Percentiles rank a stretch among this genome's conserved stretches.
Conservation (phyloP, 2,797 vertebrate species). For the Australoheros facetus region DNA sequence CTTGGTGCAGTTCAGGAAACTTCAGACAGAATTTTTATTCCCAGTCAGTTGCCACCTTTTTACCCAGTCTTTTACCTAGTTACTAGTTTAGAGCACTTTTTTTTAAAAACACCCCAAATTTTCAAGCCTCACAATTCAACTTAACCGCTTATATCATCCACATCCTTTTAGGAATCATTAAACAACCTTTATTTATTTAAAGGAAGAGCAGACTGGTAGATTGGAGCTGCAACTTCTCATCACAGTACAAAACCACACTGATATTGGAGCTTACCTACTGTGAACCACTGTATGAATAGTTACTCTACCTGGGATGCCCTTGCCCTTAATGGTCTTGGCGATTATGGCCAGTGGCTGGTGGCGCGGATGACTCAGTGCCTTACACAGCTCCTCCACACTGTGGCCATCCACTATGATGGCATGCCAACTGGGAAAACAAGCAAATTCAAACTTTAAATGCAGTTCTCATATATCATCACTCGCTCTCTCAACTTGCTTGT, state of each 20-base stretch:
- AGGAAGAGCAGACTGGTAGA: neutral
- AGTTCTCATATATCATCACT: neutral
- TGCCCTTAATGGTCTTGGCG: conserved; percentile 92
- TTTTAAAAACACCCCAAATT: neutral
- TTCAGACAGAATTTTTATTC: conserved; percentile 14
- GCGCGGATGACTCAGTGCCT: conserved; percentile 88
- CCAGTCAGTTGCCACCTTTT: neutral
- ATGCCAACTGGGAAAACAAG: conserved; percentile 83
- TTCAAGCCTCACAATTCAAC: neutral
- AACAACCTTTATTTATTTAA: neutral
- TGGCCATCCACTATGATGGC: conserved; percentile 90
- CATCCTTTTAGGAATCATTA: neutral
- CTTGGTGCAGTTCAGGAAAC: conserved; percentile 2
- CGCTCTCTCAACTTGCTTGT: too few species aligned
- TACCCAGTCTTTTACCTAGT: conserved; percentile 13
- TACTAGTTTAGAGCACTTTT: neutral
- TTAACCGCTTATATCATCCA: neutral
- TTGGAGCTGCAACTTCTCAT: neutral
- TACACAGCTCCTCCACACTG: conserved; percentile 93
- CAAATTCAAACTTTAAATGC: neutral
- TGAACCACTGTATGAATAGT: neutral
- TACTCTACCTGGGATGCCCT: conserved; percentile 88
- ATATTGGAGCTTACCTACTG: neutral
- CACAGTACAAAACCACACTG: neutral
- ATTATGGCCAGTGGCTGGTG: conserved; percentile 91